Conservation (phyloP, 2,888 invertebrate genomes). For the Didymodactylos carnosus region DNA sequence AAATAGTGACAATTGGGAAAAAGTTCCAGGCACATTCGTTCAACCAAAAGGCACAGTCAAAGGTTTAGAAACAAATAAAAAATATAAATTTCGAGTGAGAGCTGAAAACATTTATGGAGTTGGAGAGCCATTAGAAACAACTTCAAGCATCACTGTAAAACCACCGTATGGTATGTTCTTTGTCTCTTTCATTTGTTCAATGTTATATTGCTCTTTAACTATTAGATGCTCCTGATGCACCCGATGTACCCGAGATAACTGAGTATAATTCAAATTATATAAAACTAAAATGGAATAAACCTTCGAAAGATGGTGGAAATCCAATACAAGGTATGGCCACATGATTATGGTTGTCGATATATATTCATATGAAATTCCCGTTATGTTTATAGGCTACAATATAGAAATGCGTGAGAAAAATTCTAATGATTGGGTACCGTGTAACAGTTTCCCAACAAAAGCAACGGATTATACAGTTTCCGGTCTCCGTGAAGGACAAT, state of each 20-base stretch:
- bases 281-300: slow-evolving; percentile 73
- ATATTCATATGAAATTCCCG: no score
- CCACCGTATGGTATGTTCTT: slow-evolving; percentile 23
- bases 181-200: background rate
- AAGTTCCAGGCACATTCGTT: slow-evolving; percentile 65
- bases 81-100: slow-evolving; percentile 77
- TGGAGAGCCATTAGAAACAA: slow-evolving; percentile 63
- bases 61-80: slow-evolving; percentile 73
- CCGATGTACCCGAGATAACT: slow-evolving; percentile 35
- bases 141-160: slow-evolving; percentile 10
- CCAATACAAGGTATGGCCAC: no score
- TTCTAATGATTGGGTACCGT: slow-evolving; percentile 33
- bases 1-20: slow-evolving; percentile 74
- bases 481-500: slow-evolving; percentile 28
- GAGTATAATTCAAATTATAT: slow-evolving; percentile 94
- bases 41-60: slow-evolving; percentile 16
- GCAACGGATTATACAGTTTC: slow-evolving; percentile 27
- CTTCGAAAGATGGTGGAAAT: slow-evolving; percentile 69
- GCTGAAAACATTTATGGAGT: slow-evolving; percentile 92
- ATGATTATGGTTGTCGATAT: no score
- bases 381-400: slow-evolving; percentile 38
- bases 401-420: slow-evolving; percentile 82
- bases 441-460: slow-evolving; percentile 23
- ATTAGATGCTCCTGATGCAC: slow-evolving; percentile 31
- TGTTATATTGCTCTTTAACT: background rate